Base-by-base conservation (phyloP, 2,113 vertebrate species). In the Dascyllus trimaculatus region DNA sequence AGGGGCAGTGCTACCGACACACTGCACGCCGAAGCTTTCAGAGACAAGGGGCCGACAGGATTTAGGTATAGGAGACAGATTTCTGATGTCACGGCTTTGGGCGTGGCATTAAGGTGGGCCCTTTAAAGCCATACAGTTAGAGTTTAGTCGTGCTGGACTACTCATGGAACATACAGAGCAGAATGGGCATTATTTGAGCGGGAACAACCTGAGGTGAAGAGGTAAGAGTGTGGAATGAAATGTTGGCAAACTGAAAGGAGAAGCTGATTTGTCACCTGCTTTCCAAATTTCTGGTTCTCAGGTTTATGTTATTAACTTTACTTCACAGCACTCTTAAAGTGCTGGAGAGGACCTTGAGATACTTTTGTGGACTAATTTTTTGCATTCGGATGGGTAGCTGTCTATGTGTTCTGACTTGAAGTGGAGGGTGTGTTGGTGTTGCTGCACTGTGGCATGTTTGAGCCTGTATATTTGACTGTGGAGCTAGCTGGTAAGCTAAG, bases 61-160 rank as follows among this genome's bases (percentile, higher is more conserved):
- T 91, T 88, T 84, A 77, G 84, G 70, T 59, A 65, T 71, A 74
- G 86, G 76, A 87, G 85, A 65, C 80, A 80, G 67, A 71, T 58
- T 80, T 82, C 54, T 93, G 90, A 94, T 90, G 85, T 93, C 91
- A 94, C 61, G 15, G 68, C 32, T 62, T 61, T 68, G 90, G 93
- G 93, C 57, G 92, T 88, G 91, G 85, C 85, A 45, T 88, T 70
- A 91, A 93, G 91, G 91, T 93, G 87, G 87, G 81, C 87, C 75
- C 43, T 75, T 67, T 76, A 64, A 82, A 83, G 67, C 68, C 67
- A 4, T 32, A 48, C 81, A 75, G 63, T 59, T 40, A 79, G 57
- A 60, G 78, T 75, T 80, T 17, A 84, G 81, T 86, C 70, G 5
- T 71, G 64, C 65, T 51, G 81, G 63, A 53, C 53, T 38, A 51